phyloP scores from a whole-genome alignment of 2,797 vertebrate genomes.

The Brotula barbata region DNA sequence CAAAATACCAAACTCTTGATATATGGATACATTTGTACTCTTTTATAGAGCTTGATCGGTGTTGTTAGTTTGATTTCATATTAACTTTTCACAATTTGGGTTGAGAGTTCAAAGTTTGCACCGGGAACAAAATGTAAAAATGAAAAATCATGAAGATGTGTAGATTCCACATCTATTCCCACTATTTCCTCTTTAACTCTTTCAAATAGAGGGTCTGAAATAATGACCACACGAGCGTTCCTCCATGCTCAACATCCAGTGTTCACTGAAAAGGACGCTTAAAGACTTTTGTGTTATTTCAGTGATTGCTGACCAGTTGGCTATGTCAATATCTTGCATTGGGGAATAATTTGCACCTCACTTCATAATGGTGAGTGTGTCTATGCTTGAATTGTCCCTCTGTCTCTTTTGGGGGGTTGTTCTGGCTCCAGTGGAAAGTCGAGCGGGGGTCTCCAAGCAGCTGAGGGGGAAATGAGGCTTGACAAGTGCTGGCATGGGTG shows the following conservation, averaged over 20 bases:
- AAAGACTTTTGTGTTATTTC: conserved; percentile 44
- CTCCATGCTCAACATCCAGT: no score
- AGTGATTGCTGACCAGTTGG: conserved; percentile 32
- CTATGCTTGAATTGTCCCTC: conserved; percentile 63
- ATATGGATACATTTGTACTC: not conserved
- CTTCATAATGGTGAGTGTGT: conserved; percentile 19
- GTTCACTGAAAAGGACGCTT: conserved; percentile 14
- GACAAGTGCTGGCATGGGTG: conserved; percentile 68
- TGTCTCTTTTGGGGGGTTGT: conserved; percentile 62
- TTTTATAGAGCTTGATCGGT: conserved; percentile 2
- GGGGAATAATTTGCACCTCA: conserved; percentile 60
- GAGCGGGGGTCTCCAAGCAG: conserved; percentile 69
- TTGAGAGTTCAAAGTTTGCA: no score
- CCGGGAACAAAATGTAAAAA: no score
- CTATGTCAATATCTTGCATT: conserved; percentile 33
- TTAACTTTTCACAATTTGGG: conserved; percentile 5
- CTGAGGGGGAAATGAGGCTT: conserved; percentile 75
- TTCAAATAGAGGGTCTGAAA: no score
- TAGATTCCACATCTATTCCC: no score
- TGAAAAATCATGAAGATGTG: no score
- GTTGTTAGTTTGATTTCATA: not conserved
- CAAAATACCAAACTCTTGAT: not conserved
- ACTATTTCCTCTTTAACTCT: no score
- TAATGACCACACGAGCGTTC: no score
- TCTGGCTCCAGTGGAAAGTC: conserved; percentile 70